These are phyloP conservation scores for Lethrus apterus DNA, from an alignment of 1,140 invertebrate species.

Conservation along the genomic window DNA sequence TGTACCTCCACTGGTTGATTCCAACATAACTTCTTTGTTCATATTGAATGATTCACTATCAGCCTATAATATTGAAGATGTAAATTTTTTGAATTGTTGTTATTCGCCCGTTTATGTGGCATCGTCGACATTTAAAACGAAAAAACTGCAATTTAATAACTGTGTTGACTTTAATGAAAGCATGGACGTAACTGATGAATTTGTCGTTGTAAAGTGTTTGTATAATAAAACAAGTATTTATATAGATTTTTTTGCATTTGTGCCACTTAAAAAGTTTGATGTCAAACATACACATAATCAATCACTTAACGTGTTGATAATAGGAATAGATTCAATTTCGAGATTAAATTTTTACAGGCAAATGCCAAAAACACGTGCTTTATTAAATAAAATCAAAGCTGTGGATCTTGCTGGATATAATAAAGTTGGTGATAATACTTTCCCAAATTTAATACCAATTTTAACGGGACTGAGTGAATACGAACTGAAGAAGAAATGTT, in stretches of 20 bases:
- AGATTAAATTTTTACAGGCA: conserved; percentile 76
- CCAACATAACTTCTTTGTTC: conserved; percentile 57
- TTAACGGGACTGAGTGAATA: conserved; percentile 56
- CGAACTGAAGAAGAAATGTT: conserved; percentile 56
- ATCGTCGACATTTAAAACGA: too few species aligned
- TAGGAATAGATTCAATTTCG: conserved; percentile 84
- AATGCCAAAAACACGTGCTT: conserved; percentile 61
- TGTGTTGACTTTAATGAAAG: conserved; percentile 43
- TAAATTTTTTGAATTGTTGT: conserved; percentile 48
- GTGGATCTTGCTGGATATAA: conserved; percentile 72
- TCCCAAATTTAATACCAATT: conserved; percentile 69
- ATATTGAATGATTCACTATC: conserved; percentile 37
- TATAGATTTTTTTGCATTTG: conserved; percentile 62
- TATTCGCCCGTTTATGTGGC: conserved; percentile 57
- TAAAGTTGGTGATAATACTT: conserved; percentile 78
- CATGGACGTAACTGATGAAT: conserved; percentile 48
- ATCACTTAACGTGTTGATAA: conserved; percentile 58
- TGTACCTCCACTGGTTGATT: conserved; percentile 50
- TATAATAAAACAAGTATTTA: conserved; percentile 47
- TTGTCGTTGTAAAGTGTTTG: conserved; percentile 53
- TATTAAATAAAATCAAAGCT: conserved; percentile 52
- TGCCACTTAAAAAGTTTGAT: conserved; percentile 43
- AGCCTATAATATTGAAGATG: conserved; percentile 47
- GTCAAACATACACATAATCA: conserved; percentile 1
- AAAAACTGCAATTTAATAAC: too few species aligned